Conservation (phyloP, 2,888 invertebrate species). For the Acrobasis repandana region DNA sequence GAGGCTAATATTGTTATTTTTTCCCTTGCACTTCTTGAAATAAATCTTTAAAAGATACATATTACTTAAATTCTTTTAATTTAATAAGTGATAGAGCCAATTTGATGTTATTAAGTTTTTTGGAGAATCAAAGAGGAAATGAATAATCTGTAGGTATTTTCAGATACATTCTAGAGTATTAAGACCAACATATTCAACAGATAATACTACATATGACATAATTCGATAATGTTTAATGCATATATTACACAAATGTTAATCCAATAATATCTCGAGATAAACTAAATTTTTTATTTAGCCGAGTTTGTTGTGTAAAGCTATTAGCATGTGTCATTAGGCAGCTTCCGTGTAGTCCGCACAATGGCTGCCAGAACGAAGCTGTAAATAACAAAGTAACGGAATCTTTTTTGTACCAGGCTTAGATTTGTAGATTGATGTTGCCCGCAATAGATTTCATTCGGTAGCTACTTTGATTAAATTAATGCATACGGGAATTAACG, state of each 20-base stretch:
- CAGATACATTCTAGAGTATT: no score
- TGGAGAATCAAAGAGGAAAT: no score
- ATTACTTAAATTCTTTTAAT: no score
- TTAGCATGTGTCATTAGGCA: slow-evolving; percentile 45
- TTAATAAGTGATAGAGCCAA: no score
- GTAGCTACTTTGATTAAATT: background rate
- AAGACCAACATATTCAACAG: no score
- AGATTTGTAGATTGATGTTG: slow-evolving; percentile 10
- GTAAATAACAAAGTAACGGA: slow-evolving; percentile 53
- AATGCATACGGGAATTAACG: no score
- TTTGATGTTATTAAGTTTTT: no score
- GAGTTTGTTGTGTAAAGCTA: slow-evolving; percentile 27
- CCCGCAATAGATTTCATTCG: slow-evolving; percentile 4
- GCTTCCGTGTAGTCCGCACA: slow-evolving; percentile 45
- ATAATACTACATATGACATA: background rate
- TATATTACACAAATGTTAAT: background rate
- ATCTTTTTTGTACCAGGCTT: slow-evolving; percentile 34
- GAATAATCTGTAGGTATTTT: no score
- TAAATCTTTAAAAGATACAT: no score
- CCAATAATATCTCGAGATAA: slow-evolving; percentile 7
- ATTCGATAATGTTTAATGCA: background rate
- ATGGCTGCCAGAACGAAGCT: slow-evolving; percentile 38
- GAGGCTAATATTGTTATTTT: background rate
- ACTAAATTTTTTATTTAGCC: background rate
- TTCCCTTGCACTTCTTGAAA: no score